Base-by-base conservation (phyloP, 2,888 invertebrate species). In the Lasioglossum figueresi region DNA sequence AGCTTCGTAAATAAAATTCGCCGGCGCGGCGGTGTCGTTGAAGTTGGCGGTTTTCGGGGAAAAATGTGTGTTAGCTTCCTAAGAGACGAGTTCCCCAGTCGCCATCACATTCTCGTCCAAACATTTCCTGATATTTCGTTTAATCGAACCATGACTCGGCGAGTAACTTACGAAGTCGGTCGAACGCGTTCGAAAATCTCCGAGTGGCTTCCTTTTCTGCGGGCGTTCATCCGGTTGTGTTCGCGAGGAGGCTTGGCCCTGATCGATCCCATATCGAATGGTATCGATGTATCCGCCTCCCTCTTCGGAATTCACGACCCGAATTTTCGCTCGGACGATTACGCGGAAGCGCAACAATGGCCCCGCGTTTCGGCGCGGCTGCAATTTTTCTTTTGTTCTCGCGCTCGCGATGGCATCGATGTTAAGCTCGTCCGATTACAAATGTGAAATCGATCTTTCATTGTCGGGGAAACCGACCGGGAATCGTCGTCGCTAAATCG, bases 361-460 rank as follows among this genome's bases (percentile, higher is more conserved):
- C 84, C 87, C 86, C 83, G 73, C 86, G 87, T 86, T 89, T 89
- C 76, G 74, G 76, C 81, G 82, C 87, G 78, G 75, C 77, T 79
- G 83, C 52, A 52, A 88, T 79, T 74, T 83, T 84, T 86, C 77
- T 66, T 74, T 70, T 88, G 87, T 84, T 82, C 76, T 12, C 23
- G 23, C 40, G 63, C 48, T 82, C 23, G 27, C 40, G 76, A 34
- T 52, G 70, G 68, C 52, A 71, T 31, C 48, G 89, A 85, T 81
- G 87, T 90, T 86, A 83, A 83, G 87, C 88, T 89, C 88, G 82
- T 85, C 82, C 91, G 90, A 91, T 93, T 92, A 92, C 92, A 93
- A 92, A 92, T 91, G 91, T 91, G 90, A 92, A 93, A 93, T 94
- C 92, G 93, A 93, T 93, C 93, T 89, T 90, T 91, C 91, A 88